Conservation (phyloP, 2,797 vertebrate genomes). For the Anguilla marmorata region DNA sequence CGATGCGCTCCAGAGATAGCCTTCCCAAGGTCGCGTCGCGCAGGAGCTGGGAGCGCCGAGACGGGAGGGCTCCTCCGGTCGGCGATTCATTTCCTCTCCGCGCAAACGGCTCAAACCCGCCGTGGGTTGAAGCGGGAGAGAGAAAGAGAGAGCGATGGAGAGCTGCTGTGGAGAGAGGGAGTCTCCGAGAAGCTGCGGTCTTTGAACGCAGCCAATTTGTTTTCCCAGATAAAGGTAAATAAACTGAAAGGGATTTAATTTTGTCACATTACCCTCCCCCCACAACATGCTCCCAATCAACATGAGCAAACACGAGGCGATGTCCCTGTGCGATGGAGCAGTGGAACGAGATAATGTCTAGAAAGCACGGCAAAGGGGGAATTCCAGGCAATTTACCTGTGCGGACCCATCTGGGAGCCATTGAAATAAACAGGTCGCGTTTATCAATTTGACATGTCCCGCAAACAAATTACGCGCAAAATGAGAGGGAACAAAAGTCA, state of each 20-base stretch:
- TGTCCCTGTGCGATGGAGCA: slow-evolving; percentile 31
- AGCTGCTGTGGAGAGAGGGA: not conserved
- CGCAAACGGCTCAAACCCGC: not conserved
- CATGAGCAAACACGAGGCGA: slow-evolving; percentile 19
- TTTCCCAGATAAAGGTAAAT: slow-evolving; percentile 72
- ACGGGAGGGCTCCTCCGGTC: slow-evolving; percentile 8
- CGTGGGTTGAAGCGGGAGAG: too few relatives aligned
- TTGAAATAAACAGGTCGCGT: slow-evolving; percentile 49
- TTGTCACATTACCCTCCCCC: slow-evolving; percentile 62
- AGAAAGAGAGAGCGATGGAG: too few relatives aligned
- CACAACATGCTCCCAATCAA: not conserved
- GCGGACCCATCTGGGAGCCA: slow-evolving; percentile 33
- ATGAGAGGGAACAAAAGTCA: slow-evolving; percentile 47
- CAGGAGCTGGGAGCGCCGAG: not conserved
- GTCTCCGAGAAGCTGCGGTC: slow-evolving; percentile 45
- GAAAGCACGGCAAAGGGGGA: not conserved
- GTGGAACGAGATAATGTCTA: slow-evolving; percentile 37
- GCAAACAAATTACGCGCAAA: slow-evolving; percentile 57
- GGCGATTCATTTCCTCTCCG: slow-evolving; percentile 42
- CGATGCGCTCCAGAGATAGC: not conserved
- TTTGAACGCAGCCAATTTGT: slow-evolving; percentile 65
- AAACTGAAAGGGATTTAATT: slow-evolving; percentile 70
- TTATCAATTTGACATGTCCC: slow-evolving; percentile 56
- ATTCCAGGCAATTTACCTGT: slow-evolving; percentile 27
- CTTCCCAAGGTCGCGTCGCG: not conserved